These are phyloP conservation scores for Maniola hyperantus DNA, from an alignment of 2,888 invertebrate genomes.

Conservation along the genomic window DNA sequence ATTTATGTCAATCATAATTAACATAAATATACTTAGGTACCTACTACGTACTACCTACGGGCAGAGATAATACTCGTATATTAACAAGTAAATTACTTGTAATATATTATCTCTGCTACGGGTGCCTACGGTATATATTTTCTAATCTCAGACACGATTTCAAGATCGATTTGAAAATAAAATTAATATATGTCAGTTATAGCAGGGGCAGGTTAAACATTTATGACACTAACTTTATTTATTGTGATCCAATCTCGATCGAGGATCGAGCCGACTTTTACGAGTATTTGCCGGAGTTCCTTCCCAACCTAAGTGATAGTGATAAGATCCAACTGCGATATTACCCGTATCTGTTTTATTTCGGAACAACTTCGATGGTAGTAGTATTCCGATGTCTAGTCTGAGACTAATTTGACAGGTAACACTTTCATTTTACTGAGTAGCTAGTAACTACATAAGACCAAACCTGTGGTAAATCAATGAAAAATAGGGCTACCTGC, in stretches of 20 bases:
- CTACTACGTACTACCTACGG: too few species aligned
- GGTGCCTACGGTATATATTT: too few species aligned
- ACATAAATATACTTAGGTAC: too few species aligned
- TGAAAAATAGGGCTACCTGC: too few species aligned
- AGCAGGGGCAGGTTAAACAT: neutral
- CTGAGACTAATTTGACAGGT: conserved; percentile 6
- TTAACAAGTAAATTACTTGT: too few species aligned
- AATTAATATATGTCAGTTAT: neutral
- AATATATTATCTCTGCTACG: too few species aligned
- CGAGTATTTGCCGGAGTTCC: neutral
- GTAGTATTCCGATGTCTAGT: neutral
- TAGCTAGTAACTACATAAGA: too few species aligned
- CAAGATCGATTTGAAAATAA: neutral
- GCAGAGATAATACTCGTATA: too few species aligned
- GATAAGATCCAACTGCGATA: conserved; percentile 12
- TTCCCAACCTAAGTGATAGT: neutral
- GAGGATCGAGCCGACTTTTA: neutral
- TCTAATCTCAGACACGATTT: neutral
- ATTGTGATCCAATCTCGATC: neutral
- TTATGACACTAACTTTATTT: neutral
- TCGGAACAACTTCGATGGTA: neutral
- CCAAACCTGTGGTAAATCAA: too few species aligned
- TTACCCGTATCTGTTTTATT: conserved; percentile 5
- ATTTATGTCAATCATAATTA: too few species aligned
- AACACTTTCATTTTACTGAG: conserved; percentile 5